Base-by-base conservation (phyloP, 2,797 vertebrate genomes). In the Notolabrus celidotus region DNA sequence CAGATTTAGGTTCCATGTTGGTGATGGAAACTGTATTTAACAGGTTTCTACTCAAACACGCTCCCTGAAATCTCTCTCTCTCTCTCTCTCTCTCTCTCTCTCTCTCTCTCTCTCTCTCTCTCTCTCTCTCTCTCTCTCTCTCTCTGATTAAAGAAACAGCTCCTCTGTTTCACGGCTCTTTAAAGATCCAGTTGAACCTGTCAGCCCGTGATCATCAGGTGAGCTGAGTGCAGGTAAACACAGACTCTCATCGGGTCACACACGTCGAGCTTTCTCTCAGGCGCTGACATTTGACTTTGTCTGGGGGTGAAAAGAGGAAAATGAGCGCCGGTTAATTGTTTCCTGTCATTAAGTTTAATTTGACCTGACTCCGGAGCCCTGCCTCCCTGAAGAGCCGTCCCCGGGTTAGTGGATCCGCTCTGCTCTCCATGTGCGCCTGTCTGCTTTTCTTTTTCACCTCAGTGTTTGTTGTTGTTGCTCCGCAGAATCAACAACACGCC, bases 301-400 rank as follows among this genome's bases (percentile, higher is more conserved):
- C 53, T 57, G 7, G 20, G 42, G 46, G 60, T 43, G 63, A 15
- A 74, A 85, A 53, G 61, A 82, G 73, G 77, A 57, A 79, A 82
- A 77, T 50, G 46, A 70, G 52, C 50, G 43, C 38, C 66, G 62
- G 73, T 74, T 89, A 89, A 90, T 90, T 83, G 80, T 86, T 91
- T 92, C 88, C 86, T 89, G 86, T 87, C 87, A 87, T 92, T 90
- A 87, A 42, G 77, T 78, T 85, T 86, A 68, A 90, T 92, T 90
- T 80, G 71, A 74, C 38, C 47, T 67, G 38, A 85, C 31, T 52
- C 53, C 36, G 50, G n/a, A n/a, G 64, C 53, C 64, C 22, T 38
- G 50, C 41, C 67, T 22, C 20, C 27, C 71, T 25, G 43, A 4
- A 55, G 45, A 43, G 31, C 12, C 6, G 16, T 45, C 67, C 61